Evolutionary conservation across 2,888 invertebrate genomes (phyloP), one percentile per base, ranked within the genome.

Genomic region (Tuta absoluta): DNA sequence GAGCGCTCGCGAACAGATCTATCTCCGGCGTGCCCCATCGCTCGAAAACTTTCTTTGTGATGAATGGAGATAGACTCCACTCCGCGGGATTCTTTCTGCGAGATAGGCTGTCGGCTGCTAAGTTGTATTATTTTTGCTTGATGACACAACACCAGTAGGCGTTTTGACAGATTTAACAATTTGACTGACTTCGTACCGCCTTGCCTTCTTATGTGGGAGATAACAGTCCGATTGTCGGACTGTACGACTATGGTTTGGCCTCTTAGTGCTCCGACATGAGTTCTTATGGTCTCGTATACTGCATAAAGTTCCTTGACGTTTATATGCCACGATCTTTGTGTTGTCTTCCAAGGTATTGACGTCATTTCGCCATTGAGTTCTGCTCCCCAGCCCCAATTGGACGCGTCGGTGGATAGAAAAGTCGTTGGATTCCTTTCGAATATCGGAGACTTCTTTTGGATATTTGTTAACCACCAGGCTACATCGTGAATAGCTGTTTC

Each of bases 301-400:
- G 72, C 71, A 63, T 65, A 72, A 58, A 74, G 58, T 37, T 75
- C 73, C 53, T 74, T 73, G 14, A 37, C 23, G 57, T 75, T 74
- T 28, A 65, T 67, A 37, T 75, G 74, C 71, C 71, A 73, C 2
- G 10, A 4, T 45, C 11, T 60, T 51, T 75, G 72, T 2, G 51
- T 2, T 3, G 8, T 2, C 0, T 28, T 24, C 73, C 72, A 74
- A 0, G 0, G 63, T 1, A 69, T 72, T 17, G 68, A 62, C 11
- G 73, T 62, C 2, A 28, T n/a, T 0, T 48, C 7, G 1, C 58
- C 62, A 61, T 70, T 67, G 17, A 75, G 19, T 17, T 66, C 45
- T 21, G 64, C 64, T 28, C 69, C 67, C 67, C 69, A 69, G 1
- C 63, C 69, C 12, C 11, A n/a, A n/a, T 66, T 59, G 12, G 69